Evolutionary conservation across 2,797 vertebrate species (phyloP).

Genomic region (Tarsius wallacei): DNA sequence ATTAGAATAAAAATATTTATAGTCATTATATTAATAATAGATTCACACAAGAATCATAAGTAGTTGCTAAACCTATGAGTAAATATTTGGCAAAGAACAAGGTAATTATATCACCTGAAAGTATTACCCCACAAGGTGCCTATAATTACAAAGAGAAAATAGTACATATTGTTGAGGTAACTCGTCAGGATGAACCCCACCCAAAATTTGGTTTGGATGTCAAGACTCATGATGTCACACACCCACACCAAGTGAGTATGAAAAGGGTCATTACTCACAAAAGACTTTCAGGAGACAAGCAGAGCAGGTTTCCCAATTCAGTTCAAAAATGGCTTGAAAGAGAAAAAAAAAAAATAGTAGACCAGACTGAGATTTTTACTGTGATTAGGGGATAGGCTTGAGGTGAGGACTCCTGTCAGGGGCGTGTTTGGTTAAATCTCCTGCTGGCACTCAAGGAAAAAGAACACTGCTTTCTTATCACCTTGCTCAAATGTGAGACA

Average conservation of each 20-base stretch:
- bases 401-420: neutral
- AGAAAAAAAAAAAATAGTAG: neutral
- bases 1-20: neutral
- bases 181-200: neutral
- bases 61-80: neutral
- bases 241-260: neutral
- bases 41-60: neutral
- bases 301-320: neutral
- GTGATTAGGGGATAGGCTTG: neutral
- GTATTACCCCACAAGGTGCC: neutral
- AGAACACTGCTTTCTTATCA: neutral
- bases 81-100: conserved; percentile 11
- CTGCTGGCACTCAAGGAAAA: neutral
- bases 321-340: neutral
- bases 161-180: neutral
- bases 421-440: neutral
- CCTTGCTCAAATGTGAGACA: neutral
- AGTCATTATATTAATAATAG: neutral
- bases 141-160: neutral
- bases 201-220: neutral
- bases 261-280: neutral
- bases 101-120: neutral
- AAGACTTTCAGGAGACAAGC: no score
- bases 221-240: neutral
- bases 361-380: neutral